Base-by-base conservation (phyloP, 2,888 invertebrate species). In the Epistrophe grossulariae region DNA sequence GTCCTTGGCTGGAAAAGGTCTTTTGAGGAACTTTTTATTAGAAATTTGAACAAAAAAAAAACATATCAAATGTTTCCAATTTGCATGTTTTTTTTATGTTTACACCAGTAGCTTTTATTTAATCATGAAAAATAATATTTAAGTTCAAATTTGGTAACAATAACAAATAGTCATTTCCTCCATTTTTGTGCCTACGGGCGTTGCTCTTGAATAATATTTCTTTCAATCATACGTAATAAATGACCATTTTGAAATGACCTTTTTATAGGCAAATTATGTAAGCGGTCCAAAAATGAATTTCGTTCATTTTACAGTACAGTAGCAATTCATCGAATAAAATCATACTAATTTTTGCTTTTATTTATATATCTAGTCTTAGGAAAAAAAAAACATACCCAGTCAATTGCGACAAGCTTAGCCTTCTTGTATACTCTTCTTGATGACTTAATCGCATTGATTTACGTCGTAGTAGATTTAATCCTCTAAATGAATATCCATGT, bases 361-460 rank as follows among this genome's bases (percentile, higher is more conserved):
- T 0, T 31, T 4, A 7, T 35, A 35, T 0, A 35, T 6, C 1
- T 35, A 35, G 35, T 8, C 0, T 35, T 35, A 35, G 6, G 7
- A 31, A 28, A 13, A 40, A 62, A 9, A 45, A 50, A 17, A 68
- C 70, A 55, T 70, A 70, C 70, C 70, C 70, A 6, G 70, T 70
- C 24, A 70, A 17, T 15, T 70, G 70, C 28, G 70, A 70, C 13
- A 70, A 55, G 24, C 70, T 70, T 0, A 70, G 17, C n/a, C 55
- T 70, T 40, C 70, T 70, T 11, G 70, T 40, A 43, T 70, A 55
- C 28, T 70, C 70, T 28, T 70, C 70, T 17, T 70, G 70, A 50
- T 70, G 70, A 70, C 70, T 70, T 40, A 55, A 55, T 13, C 70
- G 50, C 24, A 55, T n/a, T 40, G 70, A 70, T 55, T 70, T 70